These are phyloP conservation scores for Sphinx pinastri DNA, from an alignment of 2,888 invertebrate species.

Conservation along the genomic window DNA sequence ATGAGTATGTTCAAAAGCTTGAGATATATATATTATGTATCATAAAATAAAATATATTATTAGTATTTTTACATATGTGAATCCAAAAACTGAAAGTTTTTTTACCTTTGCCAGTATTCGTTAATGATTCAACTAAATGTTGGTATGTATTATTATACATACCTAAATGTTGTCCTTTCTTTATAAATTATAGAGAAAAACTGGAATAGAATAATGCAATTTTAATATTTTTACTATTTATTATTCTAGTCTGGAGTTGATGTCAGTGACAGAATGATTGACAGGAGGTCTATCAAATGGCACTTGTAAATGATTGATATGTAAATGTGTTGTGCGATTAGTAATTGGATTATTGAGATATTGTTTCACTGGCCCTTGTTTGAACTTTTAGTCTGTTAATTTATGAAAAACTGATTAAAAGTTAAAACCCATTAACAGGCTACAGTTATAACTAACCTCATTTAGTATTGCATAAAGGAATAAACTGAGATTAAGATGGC, in stretches of 20 bases:
- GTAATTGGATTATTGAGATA: conserved; percentile 2
- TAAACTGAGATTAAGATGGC: neutral
- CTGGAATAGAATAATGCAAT: conserved; percentile 27
- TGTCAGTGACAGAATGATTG: conserved; percentile 65
- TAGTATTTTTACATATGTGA: conserved; percentile 28
- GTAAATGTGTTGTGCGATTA: neutral
- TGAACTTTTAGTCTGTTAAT: neutral
- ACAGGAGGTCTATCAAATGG: conserved; percentile 37
- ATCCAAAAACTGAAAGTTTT: conserved; percentile 48
- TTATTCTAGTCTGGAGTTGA: conserved; percentile 70
- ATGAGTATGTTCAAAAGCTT: conserved; percentile 63
- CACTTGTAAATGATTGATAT: neutral
- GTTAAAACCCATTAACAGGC: neutral
- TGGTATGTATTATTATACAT: conserved; percentile 3
- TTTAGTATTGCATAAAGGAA: neutral
- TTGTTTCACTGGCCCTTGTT: neutral
- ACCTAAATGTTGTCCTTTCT: conserved; percentile 27
- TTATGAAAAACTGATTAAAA: neutral
- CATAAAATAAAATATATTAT: conserved; percentile 40
- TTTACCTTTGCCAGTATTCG: conserved; percentile 78
- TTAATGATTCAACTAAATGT: conserved; percentile 42
- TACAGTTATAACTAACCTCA: neutral
- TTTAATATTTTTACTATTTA: conserved; percentile 47
- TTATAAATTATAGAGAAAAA: conserved; percentile 12
- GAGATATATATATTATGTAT: conserved; percentile 56